A percentile compares a stretch with the other conserved stretches of the same genome.
Evolutionary conservation across 2,113 vertebrate genomes (phyloP).

Genomic region (Psophia crepitans): DNA sequence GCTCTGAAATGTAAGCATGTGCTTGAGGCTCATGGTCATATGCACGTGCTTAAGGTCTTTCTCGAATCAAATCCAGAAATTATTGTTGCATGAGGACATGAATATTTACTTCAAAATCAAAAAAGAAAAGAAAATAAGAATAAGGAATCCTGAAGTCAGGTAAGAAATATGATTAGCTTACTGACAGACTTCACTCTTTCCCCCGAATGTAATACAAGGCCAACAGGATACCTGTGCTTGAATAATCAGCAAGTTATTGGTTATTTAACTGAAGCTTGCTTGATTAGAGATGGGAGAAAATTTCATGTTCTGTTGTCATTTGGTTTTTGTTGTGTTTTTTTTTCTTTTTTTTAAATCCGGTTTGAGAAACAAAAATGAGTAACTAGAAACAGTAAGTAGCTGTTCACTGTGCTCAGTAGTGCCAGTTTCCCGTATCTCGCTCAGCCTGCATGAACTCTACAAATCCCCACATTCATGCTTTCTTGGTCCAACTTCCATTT

Average conservation of each 20-base stretch:
- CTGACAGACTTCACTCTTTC: neutral
- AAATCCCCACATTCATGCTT: neutral
- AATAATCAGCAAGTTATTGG: neutral
- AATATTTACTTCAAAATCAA: neutral
- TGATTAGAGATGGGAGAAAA: neutral
- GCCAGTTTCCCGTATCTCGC: neutral
- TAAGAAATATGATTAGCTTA: neutral
- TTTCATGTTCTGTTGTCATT: accelerated
- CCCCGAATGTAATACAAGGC: neutral
- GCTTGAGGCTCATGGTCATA: neutral
- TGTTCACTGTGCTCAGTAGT: neutral
- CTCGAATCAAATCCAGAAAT: neutral
- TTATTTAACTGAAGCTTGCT: neutral
- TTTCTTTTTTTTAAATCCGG: neutral
- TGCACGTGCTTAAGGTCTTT: neutral
- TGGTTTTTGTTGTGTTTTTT: no score
- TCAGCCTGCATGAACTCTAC: neutral
- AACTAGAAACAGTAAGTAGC: neutral
- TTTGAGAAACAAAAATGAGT: neutral
- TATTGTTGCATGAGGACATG: neutral
- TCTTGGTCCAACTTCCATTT: neutral
- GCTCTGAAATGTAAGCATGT: neutral
- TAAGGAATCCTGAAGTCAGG: neutral
- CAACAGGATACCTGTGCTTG: neutral
- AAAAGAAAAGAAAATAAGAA: neutral